Base-by-base conservation (phyloP, 2,113 vertebrate species). In the Pangasianodon hypophthalmus region DNA sequence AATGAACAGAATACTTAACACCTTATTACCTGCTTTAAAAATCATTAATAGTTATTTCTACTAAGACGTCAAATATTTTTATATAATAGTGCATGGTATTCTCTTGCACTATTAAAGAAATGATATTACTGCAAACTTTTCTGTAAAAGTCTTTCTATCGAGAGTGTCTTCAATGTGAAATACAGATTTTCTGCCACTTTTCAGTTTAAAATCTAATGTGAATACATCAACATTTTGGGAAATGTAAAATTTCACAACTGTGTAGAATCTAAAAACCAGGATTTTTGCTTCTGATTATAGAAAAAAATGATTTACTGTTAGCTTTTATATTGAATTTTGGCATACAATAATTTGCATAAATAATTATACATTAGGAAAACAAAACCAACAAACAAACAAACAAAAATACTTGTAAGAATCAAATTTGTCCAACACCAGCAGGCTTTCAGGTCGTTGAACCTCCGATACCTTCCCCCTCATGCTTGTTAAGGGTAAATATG, bases 401-500 rank as follows among this genome's bases (percentile, higher is more conserved):
- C n/a, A n/a, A n/a, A n/a, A n/a, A n/a, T n/a, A n/a, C n/a, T n/a
- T n/a, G n/a, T n/a, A n/a, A n/a, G n/a, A n/a, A n/a, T n/a, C 18
- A 7, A 32, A 5, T n/a, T 32, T 32, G 41, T 60, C 44, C 37
- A 75, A 64, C 32, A 41, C 37, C 81, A 84, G 32, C 41, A 50
- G 41, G 77, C 29, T 62, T 52, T 56, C 29, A 14, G 46, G 71
- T 87, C 11, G 21, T 29, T 50, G 87, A 37, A 67, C 56, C 81
- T 54, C 11, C 2, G 10, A 54, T 54, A 46, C 24, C 81, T 26
- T 88, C 60, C 89, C 88, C 52, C 84, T 16, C 37, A n/a, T 80
- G 84, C 87, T 79, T 83, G 60, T 90, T 88, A 84, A 88, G 85
- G 87, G 88, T 85, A 91, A 91, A 91, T 84, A 91, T 88, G 86